Evolutionary conservation across 2,797 vertebrate genomes (phyloP).

Genomic region (Alectoris magna): DNA sequence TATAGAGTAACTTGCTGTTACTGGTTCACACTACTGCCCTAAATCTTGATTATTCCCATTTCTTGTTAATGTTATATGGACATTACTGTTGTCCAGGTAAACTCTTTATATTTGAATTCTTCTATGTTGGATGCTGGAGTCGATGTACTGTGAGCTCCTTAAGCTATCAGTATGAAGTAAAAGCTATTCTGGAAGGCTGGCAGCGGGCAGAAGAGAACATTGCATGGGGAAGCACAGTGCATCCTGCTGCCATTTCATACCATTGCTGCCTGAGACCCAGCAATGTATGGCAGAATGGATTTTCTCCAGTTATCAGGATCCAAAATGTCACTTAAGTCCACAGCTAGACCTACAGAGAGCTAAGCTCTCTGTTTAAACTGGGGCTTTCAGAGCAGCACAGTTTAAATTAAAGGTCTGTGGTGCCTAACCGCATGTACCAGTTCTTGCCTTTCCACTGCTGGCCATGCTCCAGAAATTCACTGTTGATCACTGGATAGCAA

Average conservation of each 20-base stretch:
- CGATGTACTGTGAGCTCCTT: neutral
- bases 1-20: neutral
- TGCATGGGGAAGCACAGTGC: neutral
- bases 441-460: neutral
- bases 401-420: neutral
- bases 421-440: neutral
- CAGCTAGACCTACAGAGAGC: neutral
- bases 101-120: neutral
- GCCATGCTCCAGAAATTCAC: neutral
- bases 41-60: neutral
- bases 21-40: neutral
- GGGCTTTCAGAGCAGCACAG: neutral
- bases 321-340: neutral
- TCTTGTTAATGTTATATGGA: neutral
- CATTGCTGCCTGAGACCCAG: neutral
- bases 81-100: neutral
- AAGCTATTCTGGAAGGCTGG: neutral
- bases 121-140: neutral
- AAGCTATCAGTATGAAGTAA: neutral
- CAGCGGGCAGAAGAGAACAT: neutral
- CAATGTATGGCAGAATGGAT: neutral
- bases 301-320: neutral
- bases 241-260: neutral
- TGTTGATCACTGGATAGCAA: neutral
- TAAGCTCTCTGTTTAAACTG: neutral